Evolutionary conservation across 2,113 vertebrate genomes (phyloP), one percentile per base, ranked within the genome.

Genomic region (Mystacornis crossleyi): DNA sequence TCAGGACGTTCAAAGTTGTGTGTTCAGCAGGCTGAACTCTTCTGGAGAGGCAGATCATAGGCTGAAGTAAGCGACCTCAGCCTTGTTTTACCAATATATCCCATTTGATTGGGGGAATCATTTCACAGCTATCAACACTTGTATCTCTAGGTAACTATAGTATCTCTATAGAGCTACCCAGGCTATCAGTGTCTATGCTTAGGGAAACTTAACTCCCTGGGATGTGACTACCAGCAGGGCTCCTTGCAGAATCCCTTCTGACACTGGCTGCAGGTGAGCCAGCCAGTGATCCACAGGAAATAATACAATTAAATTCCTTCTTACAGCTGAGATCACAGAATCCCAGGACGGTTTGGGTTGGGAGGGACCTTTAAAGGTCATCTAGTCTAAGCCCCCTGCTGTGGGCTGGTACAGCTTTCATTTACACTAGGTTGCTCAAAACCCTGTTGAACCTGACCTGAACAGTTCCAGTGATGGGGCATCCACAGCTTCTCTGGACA

Each of bases 91-190:
- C 13, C 31, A 7, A 0, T 5, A 25, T n/a, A 31, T 14, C 29
- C 23, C 38, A 2, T 36, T 60, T 43, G 54, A 19, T 0, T 58
- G n/a, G 18, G 29, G 42, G 14, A 60, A 87, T 28, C 1, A 31
- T 21, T 79, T 50, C 53, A 64, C 14, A 71, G 48, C 26, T 62
- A 57, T 14, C 29, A 58, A 47, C 40, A 74, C 13, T 26, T 67
- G 1, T 29, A 80, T 15, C 48, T 75, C 29, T 1, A 80, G 34
- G n/a, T 13, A 75, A 23, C 12, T 17, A 4, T 0, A 26, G 4
- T 28, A 45, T 20, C 12, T 45, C 23, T 9, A 12, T 6, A 55
- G 18, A 84, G 34, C 24, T 43, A 38, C 26, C 10, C 17, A 69
- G 33, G 14, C 25, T 47, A 31, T 23, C 28, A n/a, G 31, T n/a